A percentile compares a stretch with the other conserved stretches of the same genome.
These are phyloP conservation scores for Bugulina stolonifera DNA, from an alignment of 2,888 invertebrate species.

Conservation along the genomic window DNA sequence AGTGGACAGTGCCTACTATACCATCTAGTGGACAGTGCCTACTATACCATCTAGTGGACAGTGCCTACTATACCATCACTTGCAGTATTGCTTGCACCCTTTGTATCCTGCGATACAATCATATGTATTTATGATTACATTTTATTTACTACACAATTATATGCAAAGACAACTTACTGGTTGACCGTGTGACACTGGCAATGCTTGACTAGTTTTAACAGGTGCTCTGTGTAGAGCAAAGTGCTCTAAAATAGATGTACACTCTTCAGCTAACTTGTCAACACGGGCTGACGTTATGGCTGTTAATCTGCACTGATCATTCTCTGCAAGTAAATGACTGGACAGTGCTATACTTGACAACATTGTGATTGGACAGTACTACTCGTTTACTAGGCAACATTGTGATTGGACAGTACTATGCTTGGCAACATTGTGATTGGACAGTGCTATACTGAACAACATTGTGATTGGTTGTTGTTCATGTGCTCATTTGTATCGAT, in stretches of 20 bases:
- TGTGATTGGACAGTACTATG: not conserved
- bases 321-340: not conserved
- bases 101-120: no score
- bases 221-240: conserved; percentile 12
- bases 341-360: not conserved
- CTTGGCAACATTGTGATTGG: not conserved
- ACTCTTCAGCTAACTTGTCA: not conserved
- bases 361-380: not conserved
- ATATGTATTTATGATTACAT: no score
- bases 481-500: not conserved
- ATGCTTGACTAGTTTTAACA: not conserved
- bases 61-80: no score
- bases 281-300: not conserved
- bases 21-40: no score
- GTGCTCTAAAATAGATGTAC: not conserved
- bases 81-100: no score
- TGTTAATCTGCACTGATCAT: conserved; percentile 20
- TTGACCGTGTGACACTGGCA: not conserved
- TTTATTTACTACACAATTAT: no score
- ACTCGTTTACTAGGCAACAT: not conserved
- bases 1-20: no score
- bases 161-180: not conserved
- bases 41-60: no score
- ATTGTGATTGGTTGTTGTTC: not conserved
- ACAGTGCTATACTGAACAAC: not conserved